These are phyloP conservation scores for Azorinus chamasolen DNA, from an alignment of 2,888 invertebrate genomes.

Conservation along the genomic window DNA sequence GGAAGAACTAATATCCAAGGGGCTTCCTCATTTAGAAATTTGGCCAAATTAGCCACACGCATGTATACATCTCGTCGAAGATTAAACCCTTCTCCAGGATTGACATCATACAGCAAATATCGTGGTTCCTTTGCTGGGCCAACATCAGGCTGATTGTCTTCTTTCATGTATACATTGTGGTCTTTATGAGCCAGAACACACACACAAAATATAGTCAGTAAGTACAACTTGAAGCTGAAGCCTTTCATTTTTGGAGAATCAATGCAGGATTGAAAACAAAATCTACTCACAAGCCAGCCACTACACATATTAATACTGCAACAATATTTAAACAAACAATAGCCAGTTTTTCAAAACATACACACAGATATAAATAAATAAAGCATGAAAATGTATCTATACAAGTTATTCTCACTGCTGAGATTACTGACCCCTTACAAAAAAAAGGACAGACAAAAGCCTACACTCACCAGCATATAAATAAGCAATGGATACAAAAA, in stretches of 20 bases:
- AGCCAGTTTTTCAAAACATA: no score
- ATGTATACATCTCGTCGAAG: constrained; percentile 98
- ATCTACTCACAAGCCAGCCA: no score
- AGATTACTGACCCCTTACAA: no score
- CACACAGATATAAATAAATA: no score
- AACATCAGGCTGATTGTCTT: constrained; percentile 47
- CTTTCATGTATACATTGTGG: constrained; percentile 44
- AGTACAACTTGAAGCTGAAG: constrained; percentile 1
- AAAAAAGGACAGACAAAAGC: no score
- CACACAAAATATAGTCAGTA: background rate
- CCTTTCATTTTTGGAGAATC: background rate
- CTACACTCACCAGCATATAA: no score
- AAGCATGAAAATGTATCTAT: no score
- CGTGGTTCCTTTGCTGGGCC: constrained; percentile 80
- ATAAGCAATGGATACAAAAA: no score
- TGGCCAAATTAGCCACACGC: constrained; percentile 94
- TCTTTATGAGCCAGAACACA: constrained; percentile 40
- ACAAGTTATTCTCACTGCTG: no score
- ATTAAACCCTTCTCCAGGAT: constrained; percentile 98
- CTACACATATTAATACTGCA: no score
- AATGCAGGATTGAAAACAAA: no score
- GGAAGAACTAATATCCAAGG: constrained; percentile 92
- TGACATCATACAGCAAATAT: constrained; percentile 96
- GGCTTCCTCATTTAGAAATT: constrained; percentile 88
- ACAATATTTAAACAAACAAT: no score